phyloP scores from a whole-genome alignment of 2,797 vertebrate species.

The Sebastes kiyomatsui region DNA sequence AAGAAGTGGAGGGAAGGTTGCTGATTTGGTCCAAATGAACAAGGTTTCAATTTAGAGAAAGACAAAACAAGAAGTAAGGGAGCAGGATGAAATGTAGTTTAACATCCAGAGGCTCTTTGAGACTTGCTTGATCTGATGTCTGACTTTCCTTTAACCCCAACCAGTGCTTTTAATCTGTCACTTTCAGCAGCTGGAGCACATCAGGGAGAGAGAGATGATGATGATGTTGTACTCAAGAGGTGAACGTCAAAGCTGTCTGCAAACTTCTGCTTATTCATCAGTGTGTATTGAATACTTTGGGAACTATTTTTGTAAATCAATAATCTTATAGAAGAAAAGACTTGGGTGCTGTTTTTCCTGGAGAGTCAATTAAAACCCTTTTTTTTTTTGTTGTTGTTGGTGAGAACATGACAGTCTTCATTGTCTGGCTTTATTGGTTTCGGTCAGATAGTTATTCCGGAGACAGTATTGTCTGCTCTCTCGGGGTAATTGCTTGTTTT shows the following conservation, averaged over 20 bases:
- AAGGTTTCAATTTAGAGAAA: conserved; percentile 22
- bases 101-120: conserved; percentile 37
- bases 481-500: conserved; percentile 37
- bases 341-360: background rate
- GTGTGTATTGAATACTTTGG: background rate
- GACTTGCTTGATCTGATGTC: conserved; percentile 35
- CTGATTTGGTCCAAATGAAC: background rate
- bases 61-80: background rate
- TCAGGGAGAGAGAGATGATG: background rate
- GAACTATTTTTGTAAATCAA: conserved; percentile 34
- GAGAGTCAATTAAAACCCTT: conserved; percentile 28
- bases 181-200: conserved; percentile 23
- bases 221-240: conserved; percentile 26
- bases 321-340: conserved; percentile 20
- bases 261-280: conserved; percentile 12
- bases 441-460: conserved; percentile 16
- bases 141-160: conserved; percentile 49
- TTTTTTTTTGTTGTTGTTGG: background rate
- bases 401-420: conserved; percentile 30
- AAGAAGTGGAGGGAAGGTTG: background rate
- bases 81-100: background rate
- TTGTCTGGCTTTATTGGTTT: conserved; percentile 58
- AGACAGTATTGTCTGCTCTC: conserved; percentile 14
- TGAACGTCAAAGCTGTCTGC: conserved; percentile 26
- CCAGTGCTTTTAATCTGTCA: conserved; percentile 58